Percentiles rank a stretch among this genome's conserved stretches.
phyloP scores from a whole-genome alignment of 2,113 vertebrate genomes.

The Pygoscelis antarcticus region DNA sequence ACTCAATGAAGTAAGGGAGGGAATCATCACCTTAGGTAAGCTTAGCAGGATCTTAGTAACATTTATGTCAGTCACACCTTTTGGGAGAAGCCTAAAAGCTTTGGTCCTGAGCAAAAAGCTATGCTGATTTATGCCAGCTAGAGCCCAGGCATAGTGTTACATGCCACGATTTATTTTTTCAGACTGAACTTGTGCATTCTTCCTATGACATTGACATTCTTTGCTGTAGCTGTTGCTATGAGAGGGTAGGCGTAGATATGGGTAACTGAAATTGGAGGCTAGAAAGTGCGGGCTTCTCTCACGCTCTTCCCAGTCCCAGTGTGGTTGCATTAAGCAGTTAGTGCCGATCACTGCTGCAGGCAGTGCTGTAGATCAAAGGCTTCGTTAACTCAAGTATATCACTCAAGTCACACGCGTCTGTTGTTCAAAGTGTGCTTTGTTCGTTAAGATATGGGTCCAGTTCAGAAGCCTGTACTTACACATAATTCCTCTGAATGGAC shows the following conservation, averaged over 20 bases:
- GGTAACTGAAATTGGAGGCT: not conserved
- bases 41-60: not conserved
- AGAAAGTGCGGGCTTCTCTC: not conserved
- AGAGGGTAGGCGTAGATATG: not conserved
- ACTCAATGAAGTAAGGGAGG: not conserved
- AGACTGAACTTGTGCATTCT: not conserved
- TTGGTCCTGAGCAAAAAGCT: not conserved
- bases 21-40: not conserved
- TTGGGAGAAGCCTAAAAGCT: not conserved
- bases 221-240: slow-evolving; percentile 11
- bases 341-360: not conserved
- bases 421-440: slow-evolving; percentile 17
- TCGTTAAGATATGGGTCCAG: not conserved
- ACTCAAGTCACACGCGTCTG: not conserved
- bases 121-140: not conserved
- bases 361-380: slow-evolving; percentile 12
- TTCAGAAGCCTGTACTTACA: not conserved
- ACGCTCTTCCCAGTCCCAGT: not conserved
- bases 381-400: slow-evolving; percentile 13
- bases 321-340: not conserved
- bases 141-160: not conserved
- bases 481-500: not conserved
- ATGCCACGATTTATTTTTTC: not conserved
- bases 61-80: not conserved
- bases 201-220: slow-evolving; percentile 26